Conservation (phyloP, 2,113 vertebrate species). For the Myodes glareolus region DNA sequence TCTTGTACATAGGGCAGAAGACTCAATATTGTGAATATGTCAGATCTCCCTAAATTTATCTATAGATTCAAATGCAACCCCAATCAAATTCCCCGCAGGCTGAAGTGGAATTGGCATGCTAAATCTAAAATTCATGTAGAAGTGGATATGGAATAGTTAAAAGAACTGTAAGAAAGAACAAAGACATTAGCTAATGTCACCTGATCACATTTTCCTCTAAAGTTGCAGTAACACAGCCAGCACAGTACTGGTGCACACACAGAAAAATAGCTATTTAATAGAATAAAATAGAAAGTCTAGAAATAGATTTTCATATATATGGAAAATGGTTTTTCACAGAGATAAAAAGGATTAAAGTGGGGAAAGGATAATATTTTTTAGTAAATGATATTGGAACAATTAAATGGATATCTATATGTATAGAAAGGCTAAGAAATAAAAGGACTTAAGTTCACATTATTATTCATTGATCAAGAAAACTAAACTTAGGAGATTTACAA, state of each 20-base stretch:
- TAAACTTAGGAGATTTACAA: not conserved
- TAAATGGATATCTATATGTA: not conserved
- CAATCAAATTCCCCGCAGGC: not conserved
- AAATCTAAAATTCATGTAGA: slow-evolving; percentile 12
- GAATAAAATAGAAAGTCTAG: slow-evolving; percentile 27
- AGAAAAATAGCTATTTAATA: slow-evolving; percentile 4
- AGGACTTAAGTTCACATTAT: not conserved
- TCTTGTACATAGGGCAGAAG: slow-evolving; percentile 7
- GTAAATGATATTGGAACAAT: slow-evolving; percentile 30
- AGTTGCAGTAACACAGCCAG: not conserved
- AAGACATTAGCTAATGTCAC: slow-evolving; percentile 1
- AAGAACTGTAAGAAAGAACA: slow-evolving; percentile 30
- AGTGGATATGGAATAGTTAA: slow-evolving; percentile 37
- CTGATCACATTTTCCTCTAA: slow-evolving; percentile 47
- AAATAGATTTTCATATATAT: slow-evolving; percentile 5
- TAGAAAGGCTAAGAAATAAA: not conserved
- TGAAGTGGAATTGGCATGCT: not conserved
- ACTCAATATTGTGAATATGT: slow-evolving; percentile 11
- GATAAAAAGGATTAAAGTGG: not conserved
- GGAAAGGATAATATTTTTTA: not conserved
- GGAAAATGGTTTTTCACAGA: not conserved
- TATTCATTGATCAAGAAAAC: not conserved
- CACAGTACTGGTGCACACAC: not conserved
- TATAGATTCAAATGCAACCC: slow-evolving; percentile 46
- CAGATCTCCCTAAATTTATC: slow-evolving; percentile 15